These are phyloP conservation scores for Epirrita christyi DNA, from an alignment of 2,888 invertebrate species.

Conservation along the genomic window DNA sequence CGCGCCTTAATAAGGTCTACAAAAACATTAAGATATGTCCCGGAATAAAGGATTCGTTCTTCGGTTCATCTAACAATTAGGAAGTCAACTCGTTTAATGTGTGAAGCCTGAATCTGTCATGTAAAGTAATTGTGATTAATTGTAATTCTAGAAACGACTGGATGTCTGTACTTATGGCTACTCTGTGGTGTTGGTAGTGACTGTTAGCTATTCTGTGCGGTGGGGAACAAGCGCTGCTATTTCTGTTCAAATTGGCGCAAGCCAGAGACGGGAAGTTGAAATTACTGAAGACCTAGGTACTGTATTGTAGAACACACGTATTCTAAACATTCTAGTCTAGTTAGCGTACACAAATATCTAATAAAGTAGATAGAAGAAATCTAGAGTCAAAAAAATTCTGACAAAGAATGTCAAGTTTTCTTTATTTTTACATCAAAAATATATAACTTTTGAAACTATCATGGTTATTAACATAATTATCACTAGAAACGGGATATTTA, in stretches of 20 bases:
- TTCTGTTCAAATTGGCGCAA: slow-evolving; percentile 23
- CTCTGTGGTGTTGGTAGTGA: neutral
- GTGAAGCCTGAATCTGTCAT: slow-evolving; percentile 57
- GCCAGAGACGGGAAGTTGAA: slow-evolving; percentile 25
- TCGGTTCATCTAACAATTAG: slow-evolving; percentile 1
- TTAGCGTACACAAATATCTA: no score
- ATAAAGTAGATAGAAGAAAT: no score
- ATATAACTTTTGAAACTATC: no score
- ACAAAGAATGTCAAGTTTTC: no score
- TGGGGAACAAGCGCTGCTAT: slow-evolving; percentile 18
- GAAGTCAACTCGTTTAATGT: slow-evolving; percentile 25
- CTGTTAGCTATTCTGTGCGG: slow-evolving; percentile 9
- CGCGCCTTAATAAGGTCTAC: no score
- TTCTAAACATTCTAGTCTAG: neutral
- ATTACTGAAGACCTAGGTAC: slow-evolving; percentile 19
- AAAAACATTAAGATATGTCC: no score
- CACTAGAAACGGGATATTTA: no score
- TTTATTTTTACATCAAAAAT: no score
- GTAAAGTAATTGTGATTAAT: slow-evolving; percentile 50
- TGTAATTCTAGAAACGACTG: slow-evolving; percentile 24
- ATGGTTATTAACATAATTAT: no score
- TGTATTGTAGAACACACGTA: slow-evolving; percentile 9
- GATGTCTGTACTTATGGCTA: neutral
- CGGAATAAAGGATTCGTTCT: no score
- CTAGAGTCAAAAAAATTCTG: no score